Percentiles rank a stretch among this genome's conserved stretches.
phyloP scores from a whole-genome alignment of 2,888 invertebrate species.

The Physocephala rufipes region DNA sequence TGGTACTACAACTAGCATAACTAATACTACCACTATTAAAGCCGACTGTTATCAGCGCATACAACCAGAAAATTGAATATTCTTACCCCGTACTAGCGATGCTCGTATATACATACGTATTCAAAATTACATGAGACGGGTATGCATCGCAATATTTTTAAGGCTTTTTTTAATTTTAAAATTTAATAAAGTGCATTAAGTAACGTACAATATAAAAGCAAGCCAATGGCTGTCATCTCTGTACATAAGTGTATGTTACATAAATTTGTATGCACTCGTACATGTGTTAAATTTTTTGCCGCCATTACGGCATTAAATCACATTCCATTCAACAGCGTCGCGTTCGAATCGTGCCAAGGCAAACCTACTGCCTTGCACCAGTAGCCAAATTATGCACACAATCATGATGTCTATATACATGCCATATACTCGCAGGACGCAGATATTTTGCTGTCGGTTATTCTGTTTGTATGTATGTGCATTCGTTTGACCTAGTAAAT shows the following conservation, averaged over 20 bases:
- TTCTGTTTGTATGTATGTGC: conserved; percentile 30
- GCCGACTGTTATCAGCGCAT: too few relatives aligned
- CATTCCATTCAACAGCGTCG: neutral
- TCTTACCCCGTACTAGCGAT: too few relatives aligned
- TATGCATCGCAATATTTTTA: too few relatives aligned
- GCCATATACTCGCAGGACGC: conserved; percentile 1
- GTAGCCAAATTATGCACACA: neutral
- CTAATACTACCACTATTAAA: too few relatives aligned
- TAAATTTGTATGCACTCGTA: conserved; percentile 17
- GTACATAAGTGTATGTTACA: neutral
- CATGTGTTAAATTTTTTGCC: conserved; percentile 9
- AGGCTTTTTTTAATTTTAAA: too few relatives aligned
- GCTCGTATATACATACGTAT: too few relatives aligned
- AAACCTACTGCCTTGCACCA: neutral
- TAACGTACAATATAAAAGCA: too few relatives aligned
- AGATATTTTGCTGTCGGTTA: neutral
- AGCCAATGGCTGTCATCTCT: neutral
- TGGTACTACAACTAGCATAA: too few relatives aligned
- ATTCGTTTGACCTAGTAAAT: conserved; percentile 54
- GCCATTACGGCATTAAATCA: neutral
- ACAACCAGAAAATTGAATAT: too few relatives aligned
- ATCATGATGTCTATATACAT: conserved; percentile 14
- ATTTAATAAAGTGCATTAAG: neutral
- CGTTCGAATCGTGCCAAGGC: conserved; percentile 10
- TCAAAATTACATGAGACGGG: too few relatives aligned